These are phyloP conservation scores for Pocota personata DNA, from an alignment of 2,888 invertebrate species.

Conservation along the genomic window DNA sequence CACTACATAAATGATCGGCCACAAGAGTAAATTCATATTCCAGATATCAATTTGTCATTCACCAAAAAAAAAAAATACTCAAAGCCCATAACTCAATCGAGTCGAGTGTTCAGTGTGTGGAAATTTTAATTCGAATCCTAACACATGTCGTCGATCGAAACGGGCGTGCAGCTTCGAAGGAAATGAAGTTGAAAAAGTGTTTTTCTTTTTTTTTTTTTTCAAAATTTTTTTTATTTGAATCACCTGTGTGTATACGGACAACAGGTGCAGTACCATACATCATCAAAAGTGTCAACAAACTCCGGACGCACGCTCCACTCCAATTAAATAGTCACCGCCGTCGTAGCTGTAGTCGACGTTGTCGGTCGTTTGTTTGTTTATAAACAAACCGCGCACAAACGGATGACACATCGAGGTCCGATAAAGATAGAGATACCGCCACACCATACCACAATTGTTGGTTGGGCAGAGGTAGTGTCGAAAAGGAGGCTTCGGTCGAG, in stretches of 20 bases:
- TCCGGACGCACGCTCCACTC: constrained; percentile 38
- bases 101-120: background rate
- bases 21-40: constrained; percentile 3
- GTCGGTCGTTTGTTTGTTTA: constrained; percentile 49
- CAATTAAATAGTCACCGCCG: constrained; percentile 40
- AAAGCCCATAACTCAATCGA: background rate
- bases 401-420: constrained; percentile 37
- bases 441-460: background rate
- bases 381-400: constrained; percentile 39
- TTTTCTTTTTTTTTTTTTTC: background rate
- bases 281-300: constrained; percentile 66
- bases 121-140: background rate
- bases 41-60: constrained; percentile 14
- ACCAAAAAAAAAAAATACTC: too few species aligned
- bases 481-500: constrained; percentile 8
- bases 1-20: constrained; percentile 27
- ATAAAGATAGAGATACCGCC: background rate
- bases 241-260: constrained; percentile 19
- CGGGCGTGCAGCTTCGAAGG: background rate
- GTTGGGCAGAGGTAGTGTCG: background rate
- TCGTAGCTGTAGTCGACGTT: background rate
- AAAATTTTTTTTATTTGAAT: too few species aligned
- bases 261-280: constrained; percentile 56
- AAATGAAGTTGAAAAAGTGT: background rate
- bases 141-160: background rate